Evolutionary conservation across 2,113 vertebrate species (phyloP).

Genomic region (Tichodroma muraria): DNA sequence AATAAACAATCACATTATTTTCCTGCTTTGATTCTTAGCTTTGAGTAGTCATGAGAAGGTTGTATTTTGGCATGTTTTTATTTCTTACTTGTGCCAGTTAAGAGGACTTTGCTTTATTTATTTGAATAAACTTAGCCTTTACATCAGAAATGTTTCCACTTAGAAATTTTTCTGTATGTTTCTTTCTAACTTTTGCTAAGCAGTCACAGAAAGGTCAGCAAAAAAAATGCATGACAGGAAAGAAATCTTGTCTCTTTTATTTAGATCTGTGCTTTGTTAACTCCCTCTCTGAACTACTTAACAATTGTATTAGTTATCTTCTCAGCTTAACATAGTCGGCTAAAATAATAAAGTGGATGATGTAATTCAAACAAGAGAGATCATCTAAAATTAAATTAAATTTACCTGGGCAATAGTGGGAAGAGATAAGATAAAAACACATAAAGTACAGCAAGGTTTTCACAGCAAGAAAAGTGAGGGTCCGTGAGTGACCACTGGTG

Average conservation of each 20-base stretch:
- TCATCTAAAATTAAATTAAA: conserved; percentile 12
- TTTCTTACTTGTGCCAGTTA: neutral
- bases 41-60: neutral
- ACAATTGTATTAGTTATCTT: conserved; percentile 49
- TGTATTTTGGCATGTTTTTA: neutral
- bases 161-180: neutral
- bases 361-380: neutral
- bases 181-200: conserved; percentile 32
- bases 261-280: conserved; percentile 12
- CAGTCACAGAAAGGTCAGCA: neutral
- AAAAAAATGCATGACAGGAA: conserved; percentile 8
- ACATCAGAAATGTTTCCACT: neutral
- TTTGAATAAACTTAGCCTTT: neutral
- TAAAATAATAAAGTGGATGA: conserved; percentile 28
- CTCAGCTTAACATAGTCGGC: conserved; percentile 13
- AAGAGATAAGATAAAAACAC: conserved; percentile 41
- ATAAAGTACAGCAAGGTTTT: neutral
- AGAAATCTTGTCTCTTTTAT: conserved; percentile 21
- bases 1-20: neutral
- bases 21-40: neutral
- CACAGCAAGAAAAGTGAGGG: neutral
- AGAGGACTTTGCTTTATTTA: neutral
- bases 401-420: neutral
- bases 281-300: conserved; percentile 27
- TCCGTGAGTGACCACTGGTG: neutral